Percentiles rank a stretch among this genome's conserved stretches.
phyloP scores from a whole-genome alignment of 2,888 invertebrate genomes.

The Acanthacorydalis orientalis region DNA sequence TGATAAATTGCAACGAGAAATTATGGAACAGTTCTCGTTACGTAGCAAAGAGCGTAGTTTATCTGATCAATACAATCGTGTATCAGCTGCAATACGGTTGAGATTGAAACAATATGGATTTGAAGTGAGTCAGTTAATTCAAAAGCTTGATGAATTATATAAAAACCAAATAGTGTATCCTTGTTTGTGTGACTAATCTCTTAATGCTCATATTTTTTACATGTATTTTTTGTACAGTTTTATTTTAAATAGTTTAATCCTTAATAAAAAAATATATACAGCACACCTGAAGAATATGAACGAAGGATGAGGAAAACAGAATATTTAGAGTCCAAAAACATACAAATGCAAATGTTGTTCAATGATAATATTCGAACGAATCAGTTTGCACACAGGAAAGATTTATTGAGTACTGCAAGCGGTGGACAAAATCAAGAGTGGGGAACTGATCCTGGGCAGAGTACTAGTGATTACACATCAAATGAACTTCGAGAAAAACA shows the following conservation, averaged over 20 bases:
- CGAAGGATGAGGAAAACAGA: conserved; percentile 42
- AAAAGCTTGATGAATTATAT: conserved; percentile 33
- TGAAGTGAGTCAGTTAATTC: conserved; percentile 38
- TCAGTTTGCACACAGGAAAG: conserved; percentile 8
- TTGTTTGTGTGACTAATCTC: conserved; percentile 9
- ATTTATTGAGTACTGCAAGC: conserved; percentile 10
- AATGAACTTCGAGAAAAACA: conserved; percentile 37
- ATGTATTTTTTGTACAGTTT: background rate
- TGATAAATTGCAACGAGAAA: conserved; percentile 41
- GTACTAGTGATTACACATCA: conserved; percentile 25
- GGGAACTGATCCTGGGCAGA: conserved; percentile 28
- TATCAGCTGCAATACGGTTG: conserved; percentile 39
- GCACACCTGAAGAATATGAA: conserved; percentile 44
- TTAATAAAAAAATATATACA: conserved; percentile 14
- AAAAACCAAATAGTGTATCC: conserved; percentile 26
- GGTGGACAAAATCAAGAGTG: conserved; percentile 24
- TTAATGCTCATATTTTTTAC: background rate
- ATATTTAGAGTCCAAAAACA: conserved; percentile 36
- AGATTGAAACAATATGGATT: conserved; percentile 42
- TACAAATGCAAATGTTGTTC: conserved; percentile 36
- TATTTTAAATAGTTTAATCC: background rate
- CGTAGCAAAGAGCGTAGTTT: conserved; percentile 33
- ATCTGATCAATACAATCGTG: conserved; percentile 35
- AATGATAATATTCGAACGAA: conserved; percentile 20
- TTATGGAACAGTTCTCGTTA: conserved; percentile 39